These are phyloP conservation scores for Ptilodon capucinus DNA, from an alignment of 2,888 invertebrate genomes.

Conservation along the genomic window DNA sequence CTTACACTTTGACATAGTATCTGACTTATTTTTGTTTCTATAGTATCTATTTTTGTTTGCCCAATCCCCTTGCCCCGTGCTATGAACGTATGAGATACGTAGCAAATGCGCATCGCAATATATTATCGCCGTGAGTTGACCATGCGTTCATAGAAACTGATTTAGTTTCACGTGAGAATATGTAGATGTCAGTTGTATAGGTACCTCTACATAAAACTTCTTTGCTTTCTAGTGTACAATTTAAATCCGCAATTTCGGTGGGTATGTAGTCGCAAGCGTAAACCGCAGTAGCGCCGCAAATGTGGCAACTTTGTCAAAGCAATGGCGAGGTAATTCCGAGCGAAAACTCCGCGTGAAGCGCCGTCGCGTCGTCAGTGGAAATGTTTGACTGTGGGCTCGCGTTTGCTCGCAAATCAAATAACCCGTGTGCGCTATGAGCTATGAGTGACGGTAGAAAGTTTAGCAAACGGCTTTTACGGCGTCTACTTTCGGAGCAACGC, in stretches of 20 bases:
- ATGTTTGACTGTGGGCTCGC: conserved; percentile 13
- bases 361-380: conserved; percentile 3
- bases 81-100: too few relatives aligned
- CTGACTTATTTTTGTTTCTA: too few relatives aligned
- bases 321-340: conserved; percentile 29
- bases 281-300: conserved; percentile 8
- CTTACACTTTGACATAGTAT: too few relatives aligned
- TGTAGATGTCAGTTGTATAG: too few relatives aligned
- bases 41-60: too few relatives aligned
- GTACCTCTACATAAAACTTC: too few relatives aligned
- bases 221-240: neutral
- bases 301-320: conserved; percentile 30
- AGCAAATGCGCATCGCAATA: too few relatives aligned
- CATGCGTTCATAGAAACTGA: too few relatives aligned
- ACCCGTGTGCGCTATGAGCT: conserved; percentile 8
- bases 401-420: conserved; percentile 23
- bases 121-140: too few relatives aligned
- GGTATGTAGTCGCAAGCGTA: conserved; percentile 6
- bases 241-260: conserved; percentile 17
- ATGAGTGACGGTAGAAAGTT: conserved; percentile 13
- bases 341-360: conserved; percentile 17
- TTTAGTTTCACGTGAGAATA: too few relatives aligned
- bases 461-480: conserved; percentile 3
- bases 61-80: too few relatives aligned
- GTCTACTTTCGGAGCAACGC: neutral